These are phyloP conservation scores for Ceramica pisi DNA, from an alignment of 2,888 invertebrate species.

Conservation along the genomic window DNA sequence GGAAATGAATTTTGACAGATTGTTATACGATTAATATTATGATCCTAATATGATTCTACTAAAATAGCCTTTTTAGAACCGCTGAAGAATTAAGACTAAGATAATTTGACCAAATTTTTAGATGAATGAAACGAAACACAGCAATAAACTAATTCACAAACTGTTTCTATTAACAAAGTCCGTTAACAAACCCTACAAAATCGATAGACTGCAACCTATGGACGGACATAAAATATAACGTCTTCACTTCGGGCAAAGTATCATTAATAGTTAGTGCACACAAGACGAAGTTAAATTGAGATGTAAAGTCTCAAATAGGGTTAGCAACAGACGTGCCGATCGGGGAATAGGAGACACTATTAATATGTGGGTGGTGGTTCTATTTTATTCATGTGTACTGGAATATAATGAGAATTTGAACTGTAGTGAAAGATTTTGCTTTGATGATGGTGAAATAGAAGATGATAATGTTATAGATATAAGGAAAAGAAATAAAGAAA, in stretches of 20 bases:
- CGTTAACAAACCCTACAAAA: conserved; percentile 22
- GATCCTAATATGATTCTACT: no score
- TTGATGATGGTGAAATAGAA: background rate
- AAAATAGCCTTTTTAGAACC: no score
- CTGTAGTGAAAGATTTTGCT: background rate
- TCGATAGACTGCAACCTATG: conserved; percentile 30
- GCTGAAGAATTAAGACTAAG: no score
- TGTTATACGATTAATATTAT: no score
- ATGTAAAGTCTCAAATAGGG: conserved; percentile 65
- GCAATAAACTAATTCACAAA: conserved; percentile 6
- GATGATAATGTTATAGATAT: background rate
- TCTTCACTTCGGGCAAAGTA: conserved; percentile 55
- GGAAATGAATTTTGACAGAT: no score
- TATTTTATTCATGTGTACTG: conserved; percentile 21
- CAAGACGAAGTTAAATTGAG: conserved; percentile 78
- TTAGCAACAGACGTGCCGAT: conserved; percentile 48
- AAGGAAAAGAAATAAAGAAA: no score
- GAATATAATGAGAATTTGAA: background rate
- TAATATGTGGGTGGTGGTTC: conserved; percentile 15
- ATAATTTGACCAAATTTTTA: background rate
- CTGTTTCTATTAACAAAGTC: conserved; percentile 10
- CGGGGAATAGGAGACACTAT: conserved; percentile 27
- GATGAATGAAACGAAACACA: background rate
- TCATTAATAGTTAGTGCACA: conserved; percentile 65
- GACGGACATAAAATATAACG: conserved; percentile 67